A percentile compares a stretch with the other conserved stretches of the same genome.
Conservation (phyloP, 2,797 vertebrate species). For the Mallotus villosus region DNA sequence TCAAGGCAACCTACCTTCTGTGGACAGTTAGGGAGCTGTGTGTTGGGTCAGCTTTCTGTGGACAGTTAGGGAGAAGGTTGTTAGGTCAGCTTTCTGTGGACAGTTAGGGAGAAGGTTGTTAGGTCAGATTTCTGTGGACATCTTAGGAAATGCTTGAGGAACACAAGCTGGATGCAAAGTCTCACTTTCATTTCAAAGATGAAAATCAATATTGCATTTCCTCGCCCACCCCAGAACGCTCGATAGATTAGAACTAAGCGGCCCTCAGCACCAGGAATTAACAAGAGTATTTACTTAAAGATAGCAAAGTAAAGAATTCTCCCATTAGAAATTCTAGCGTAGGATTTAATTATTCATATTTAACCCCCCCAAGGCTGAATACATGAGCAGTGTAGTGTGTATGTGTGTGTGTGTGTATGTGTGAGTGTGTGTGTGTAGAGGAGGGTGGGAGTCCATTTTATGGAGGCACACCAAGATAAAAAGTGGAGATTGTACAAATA, state of each 20-base stretch:
- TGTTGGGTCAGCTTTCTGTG: no score
- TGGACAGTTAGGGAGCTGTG: no score
- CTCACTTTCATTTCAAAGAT: slow-evolving; percentile 38
- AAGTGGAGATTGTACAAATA: no score
- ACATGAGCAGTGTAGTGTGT: neutral
- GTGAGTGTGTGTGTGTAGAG: no score
- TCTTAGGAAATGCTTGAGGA: slow-evolving; percentile 40
- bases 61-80: no score
- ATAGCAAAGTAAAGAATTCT: slow-evolving; percentile 27
- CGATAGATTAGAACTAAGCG: slow-evolving; percentile 44
- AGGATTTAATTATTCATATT: slow-evolving; percentile 30
- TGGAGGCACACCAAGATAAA: no score
- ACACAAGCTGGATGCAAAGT: slow-evolving; percentile 23
- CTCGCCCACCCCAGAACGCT: slow-evolving; percentile 33
- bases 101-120: no score
- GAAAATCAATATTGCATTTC: slow-evolving; percentile 57
- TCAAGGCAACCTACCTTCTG: no score
- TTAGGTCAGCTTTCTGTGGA: no score
- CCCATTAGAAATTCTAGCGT: slow-evolving; percentile 31
- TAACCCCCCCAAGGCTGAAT: slow-evolving; percentile 18
- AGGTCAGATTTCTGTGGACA: neutral
- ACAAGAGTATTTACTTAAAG: slow-evolving; percentile 34
- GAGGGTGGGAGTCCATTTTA: no score
- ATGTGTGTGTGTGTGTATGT: no score
- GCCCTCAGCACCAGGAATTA: slow-evolving; percentile 32